Conservation (phyloP, 2,888 invertebrate species). For the Drosophila affinis region DNA sequence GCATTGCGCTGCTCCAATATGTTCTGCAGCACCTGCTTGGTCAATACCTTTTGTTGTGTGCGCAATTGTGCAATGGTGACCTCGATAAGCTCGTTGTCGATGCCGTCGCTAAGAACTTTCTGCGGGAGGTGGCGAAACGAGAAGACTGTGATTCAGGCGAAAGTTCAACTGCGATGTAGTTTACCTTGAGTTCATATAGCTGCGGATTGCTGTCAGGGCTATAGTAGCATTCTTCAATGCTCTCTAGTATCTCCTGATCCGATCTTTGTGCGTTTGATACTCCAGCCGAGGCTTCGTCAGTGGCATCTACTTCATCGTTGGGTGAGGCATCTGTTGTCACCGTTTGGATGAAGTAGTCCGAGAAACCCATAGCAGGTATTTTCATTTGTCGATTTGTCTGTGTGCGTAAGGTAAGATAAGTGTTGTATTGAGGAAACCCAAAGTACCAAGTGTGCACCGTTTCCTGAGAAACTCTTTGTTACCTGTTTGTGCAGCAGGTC, state of each 20-base stretch:
- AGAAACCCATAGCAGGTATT: slow-evolving; percentile 84
- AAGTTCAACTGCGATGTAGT: slow-evolving; percentile 23
- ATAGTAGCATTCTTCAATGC: slow-evolving; percentile 82
- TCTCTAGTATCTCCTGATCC: slow-evolving; percentile 83
- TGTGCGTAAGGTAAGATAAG: background rate
- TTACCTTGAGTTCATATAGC: slow-evolving; percentile 81
- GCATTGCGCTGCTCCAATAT: slow-evolving; percentile 95
- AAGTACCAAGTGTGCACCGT: background rate
- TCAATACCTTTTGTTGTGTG: slow-evolving; percentile 88
- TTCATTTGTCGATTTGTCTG: slow-evolving; percentile 82
- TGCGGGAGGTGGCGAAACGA: slow-evolving; percentile 40
- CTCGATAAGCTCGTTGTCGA: slow-evolving; percentile 81
- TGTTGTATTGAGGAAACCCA: slow-evolving; percentile 3
- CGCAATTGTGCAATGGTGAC: slow-evolving; percentile 80
- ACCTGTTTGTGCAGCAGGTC: slow-evolving; percentile 84
- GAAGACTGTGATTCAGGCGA: background rate
- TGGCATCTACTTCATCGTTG: slow-evolving; percentile 19
- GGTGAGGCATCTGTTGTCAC: slow-evolving; percentile 66
- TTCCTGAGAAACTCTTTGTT: background rate
- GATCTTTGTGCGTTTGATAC: slow-evolving; percentile 73
- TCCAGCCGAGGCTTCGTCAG: slow-evolving; percentile 30
- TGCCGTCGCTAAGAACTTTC: slow-evolving; percentile 81
- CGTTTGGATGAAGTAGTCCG: slow-evolving; percentile 83
- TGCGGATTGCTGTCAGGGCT: slow-evolving; percentile 79
- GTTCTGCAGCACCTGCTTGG: slow-evolving; percentile 95